A percentile compares a stretch with the other conserved stretches of the same genome.
Conservation (phyloP, 1,140 invertebrate genomes). For the Cecropterus lyciades region DNA sequence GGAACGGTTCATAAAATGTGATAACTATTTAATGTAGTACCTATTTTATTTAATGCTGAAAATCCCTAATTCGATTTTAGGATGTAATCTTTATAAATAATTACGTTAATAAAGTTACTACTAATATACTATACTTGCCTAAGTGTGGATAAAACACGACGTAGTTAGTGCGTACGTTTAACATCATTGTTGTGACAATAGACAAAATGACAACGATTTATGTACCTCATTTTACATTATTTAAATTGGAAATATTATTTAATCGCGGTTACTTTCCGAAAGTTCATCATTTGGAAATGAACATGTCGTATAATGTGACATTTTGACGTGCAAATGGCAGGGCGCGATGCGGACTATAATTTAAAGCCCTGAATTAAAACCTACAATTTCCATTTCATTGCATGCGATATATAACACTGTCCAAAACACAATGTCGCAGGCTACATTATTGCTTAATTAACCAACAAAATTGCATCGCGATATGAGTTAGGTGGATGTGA, state of each 20-base stretch:
- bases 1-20: too few relatives aligned
- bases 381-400: conserved; percentile 6
- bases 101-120: too few relatives aligned
- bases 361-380: conserved; percentile 18
- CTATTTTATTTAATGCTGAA: too few relatives aligned
- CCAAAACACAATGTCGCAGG: conserved; percentile 4
- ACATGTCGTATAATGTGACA: conserved; percentile 61
- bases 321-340: conserved; percentile 72
- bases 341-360: conserved; percentile 36
- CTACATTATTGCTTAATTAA: conserved; percentile 31
- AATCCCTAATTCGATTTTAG: too few relatives aligned
- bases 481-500: conserved; percentile 7
- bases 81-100: too few relatives aligned
- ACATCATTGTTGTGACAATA: neutral
- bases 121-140: too few relatives aligned
- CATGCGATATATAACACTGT: conserved; percentile 3
- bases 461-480: conserved; percentile 37
- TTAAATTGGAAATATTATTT: neutral
- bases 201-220: neutral
- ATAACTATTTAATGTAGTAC: too few relatives aligned
- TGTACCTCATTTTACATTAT: conserved; percentile 12
- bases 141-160: too few relatives aligned
- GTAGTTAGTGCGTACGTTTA: too few relatives aligned
- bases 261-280: conserved; percentile 33
- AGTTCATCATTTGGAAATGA: conserved; percentile 62